Evolutionary conservation across 2,113 vertebrate genomes (phyloP).

Genomic region (Anolis sagrei): DNA sequence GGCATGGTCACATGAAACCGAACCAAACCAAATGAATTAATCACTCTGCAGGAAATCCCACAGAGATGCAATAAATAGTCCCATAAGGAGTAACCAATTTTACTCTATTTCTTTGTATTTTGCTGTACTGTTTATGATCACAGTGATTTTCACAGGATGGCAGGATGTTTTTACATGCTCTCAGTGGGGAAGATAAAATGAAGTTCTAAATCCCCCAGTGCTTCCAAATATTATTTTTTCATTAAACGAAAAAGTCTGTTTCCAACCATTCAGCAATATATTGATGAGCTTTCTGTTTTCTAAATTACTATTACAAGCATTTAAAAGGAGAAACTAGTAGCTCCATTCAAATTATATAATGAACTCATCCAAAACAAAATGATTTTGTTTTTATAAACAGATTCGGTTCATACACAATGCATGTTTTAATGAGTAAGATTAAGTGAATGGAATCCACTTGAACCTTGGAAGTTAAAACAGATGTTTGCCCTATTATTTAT

Average conservation of each 20-base stretch:
- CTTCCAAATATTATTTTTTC: neutral
- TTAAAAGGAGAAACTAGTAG: neutral
- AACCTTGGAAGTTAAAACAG: constrained; percentile 30
- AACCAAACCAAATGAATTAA: constrained; percentile 21
- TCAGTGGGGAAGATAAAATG: neutral
- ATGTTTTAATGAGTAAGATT: constrained; percentile 9
- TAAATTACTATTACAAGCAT: neutral
- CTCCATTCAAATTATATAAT: neutral
- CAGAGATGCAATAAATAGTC: constrained; percentile 2
- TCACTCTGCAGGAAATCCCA: constrained; percentile 6
- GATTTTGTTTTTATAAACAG: constrained; percentile 2
- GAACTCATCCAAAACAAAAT: neutral
- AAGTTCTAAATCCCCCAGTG: neutral
- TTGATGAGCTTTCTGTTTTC: neutral
- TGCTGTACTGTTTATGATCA: constrained; percentile 20
- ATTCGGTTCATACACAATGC: neutral
- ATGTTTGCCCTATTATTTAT: constrained; percentile 32
- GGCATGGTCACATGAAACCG: neutral
- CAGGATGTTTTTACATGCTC: neutral
- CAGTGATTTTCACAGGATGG: constrained; percentile 32
- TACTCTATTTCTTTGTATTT: constrained; percentile 23
- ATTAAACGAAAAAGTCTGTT: neutral
- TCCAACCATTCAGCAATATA: neutral
- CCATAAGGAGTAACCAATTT: constrained; percentile 30
- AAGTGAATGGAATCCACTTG: neutral